Evolutionary conservation across 2,113 vertebrate species (phyloP), one percentile per base, ranked within the genome.

Genomic region (Toxotes jaculatrix): DNA sequence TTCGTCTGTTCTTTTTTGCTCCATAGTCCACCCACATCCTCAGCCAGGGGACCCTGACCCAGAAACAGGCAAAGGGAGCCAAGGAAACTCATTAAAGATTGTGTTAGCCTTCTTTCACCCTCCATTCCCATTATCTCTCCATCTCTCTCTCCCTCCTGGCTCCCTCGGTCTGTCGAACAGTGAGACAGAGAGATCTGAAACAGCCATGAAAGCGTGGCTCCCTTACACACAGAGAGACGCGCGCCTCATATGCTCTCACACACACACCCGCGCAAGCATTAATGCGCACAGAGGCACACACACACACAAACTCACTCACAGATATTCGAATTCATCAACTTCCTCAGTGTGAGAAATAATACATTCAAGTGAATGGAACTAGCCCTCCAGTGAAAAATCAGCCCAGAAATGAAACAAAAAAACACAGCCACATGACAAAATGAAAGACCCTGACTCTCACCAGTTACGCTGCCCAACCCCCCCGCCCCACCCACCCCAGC

Each of bases 61-160:
- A 95, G 92, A 94, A 93, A 93, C 87, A 77, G 81, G 83, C 88
- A 89, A 86, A 77, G 77, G 88, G 74, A 92, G 85, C 82, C 80
- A 84, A 91, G 88, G 88, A 95, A 94, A 92, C 90, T 94, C 91
- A 92, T 93, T 93, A 90, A 87, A 90, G 89, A 85, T 68, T 83
- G 90, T 83, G 89, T 91, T 92, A 91, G 89, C 86, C 86, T 87
- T 90, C 90, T 83, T 87, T 90, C 90, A 88, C 80, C 83, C 90
- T 90, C 76, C 79, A 80, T 83, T 86, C 84, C 89, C 82, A 86
- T 91, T 91, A 93, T 94, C 91, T 89, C 81, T 87, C 89, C 81
- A 89, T 92, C 89, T 84, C 75, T 73, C 75, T 73, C 74, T 86
- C 87, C 77, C 80, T 91, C 82, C 79, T 88, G 87, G 89, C 83